Percentiles rank a stretch among this genome's conserved stretches.
These are phyloP conservation scores for Tricholaema leucomelas DNA, from an alignment of 2,113 vertebrate species.

Conservation along the genomic window DNA sequence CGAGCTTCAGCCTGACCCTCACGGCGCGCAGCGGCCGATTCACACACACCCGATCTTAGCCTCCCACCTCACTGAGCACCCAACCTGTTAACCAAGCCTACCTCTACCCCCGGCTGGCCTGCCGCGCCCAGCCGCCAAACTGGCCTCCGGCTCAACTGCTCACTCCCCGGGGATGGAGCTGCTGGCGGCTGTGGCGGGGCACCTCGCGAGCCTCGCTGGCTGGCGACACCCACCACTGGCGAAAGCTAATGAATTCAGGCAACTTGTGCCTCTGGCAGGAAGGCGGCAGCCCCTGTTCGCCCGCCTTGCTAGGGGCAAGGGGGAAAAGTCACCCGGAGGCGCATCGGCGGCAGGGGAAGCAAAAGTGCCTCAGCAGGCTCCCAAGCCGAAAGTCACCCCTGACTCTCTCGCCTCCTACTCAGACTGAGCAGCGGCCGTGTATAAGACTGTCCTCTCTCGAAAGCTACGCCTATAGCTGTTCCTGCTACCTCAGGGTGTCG, in stretches of 20 bases:
- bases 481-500: slow-evolving; percentile 4
- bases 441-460: neutral
- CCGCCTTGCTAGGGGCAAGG: neutral
- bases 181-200: neutral
- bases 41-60: neutral
- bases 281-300: neutral
- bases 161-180: neutral
- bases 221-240: neutral
- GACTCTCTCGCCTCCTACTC: neutral
- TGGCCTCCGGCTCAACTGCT: too few species aligned
- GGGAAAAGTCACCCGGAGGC: neutral
- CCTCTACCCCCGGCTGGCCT: neutral
- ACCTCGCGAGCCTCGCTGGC: neutral
- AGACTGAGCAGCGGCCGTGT: neutral
- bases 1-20: neutral
- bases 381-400: neutral
- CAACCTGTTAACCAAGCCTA: neutral
- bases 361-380: neutral
- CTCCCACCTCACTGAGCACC: neutral
- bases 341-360: neutral
- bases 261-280: neutral
- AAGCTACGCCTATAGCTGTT: neutral
- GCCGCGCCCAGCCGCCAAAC: too few species aligned
- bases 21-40: too few species aligned
- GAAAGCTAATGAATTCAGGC: neutral